Evolutionary conservation across 2,888 invertebrate species (phyloP), one percentile per base, ranked within the genome.

Genomic region (Prostheceraeus crozeri): DNA sequence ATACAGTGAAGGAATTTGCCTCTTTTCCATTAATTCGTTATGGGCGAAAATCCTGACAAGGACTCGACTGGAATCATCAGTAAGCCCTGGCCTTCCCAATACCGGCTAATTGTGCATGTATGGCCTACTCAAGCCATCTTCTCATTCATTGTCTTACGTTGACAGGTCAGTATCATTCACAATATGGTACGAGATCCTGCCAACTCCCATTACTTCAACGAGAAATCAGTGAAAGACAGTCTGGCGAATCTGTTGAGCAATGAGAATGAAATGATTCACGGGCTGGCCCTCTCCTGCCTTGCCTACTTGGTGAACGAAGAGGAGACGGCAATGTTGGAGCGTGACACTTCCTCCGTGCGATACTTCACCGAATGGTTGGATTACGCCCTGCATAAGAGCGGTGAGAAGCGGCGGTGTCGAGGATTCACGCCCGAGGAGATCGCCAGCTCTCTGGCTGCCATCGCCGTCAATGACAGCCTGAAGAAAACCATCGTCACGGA

Each of bases 121-220:
- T n/a, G n/a, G n/a, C n/a, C n/a, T n/a, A n/a, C n/a, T n/a, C n/a
- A n/a, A n/a, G n/a, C n/a, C n/a, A n/a, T n/a, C n/a, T n/a, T n/a
- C n/a, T n/a, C n/a, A n/a, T n/a, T n/a, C n/a, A n/a, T n/a, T n/a
- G n/a, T n/a, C n/a, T n/a, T n/a, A n/a, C n/a, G n/a, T n/a, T n/a
- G n/a, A n/a, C n/a, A n/a, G 3, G 64, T 73, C 46, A 70, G 71
- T 60, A 71, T 72, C 14, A 64, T 73, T 35, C 72, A 72, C 62
- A 73, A 73, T 61, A 68, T 73, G 8, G 69, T 69, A 14, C 63
- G 70, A 25, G 68, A 67, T 27, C 69, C 71, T 3, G 70, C 68
- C 21, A 68, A 69, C 52, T 69, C 69, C 45, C 67, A 68, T 45
- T 61, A 66, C 35, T 73, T 72, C 65, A 69, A 69, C 52, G 70